Evolutionary conservation across 2,113 vertebrate genomes (phyloP).

Genomic region (Athene noctua): DNA sequence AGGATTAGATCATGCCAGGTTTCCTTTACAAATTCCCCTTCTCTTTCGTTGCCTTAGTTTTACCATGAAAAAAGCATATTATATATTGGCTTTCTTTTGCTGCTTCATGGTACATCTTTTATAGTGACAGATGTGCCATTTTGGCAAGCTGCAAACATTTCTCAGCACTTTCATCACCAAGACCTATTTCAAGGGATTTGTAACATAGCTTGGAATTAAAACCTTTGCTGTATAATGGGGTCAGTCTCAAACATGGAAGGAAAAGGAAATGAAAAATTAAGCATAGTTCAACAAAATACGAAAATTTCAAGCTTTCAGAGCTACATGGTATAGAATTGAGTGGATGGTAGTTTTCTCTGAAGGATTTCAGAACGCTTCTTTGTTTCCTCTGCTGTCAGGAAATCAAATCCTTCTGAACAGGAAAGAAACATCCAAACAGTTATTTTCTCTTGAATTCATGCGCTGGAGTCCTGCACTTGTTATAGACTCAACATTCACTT

Average conservation of each 20-base stretch:
- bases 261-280: background rate
- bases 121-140: background rate
- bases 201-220: background rate
- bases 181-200: background rate
- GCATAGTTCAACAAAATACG: fast-evolving
- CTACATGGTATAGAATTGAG: background rate
- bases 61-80: background rate
- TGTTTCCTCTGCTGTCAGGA: background rate
- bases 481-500: background rate
- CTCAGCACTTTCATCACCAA: background rate
- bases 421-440: background rate
- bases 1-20: background rate
- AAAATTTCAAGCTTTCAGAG: background rate
- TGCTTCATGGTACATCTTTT: background rate
- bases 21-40: background rate
- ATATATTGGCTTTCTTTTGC: background rate
- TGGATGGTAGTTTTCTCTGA: background rate
- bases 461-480: background rate
- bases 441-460: background rate
- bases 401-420: background rate
- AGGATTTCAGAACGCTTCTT: background rate
- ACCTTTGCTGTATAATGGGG: background rate
- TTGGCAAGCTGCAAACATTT: background rate
- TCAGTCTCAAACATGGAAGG: background rate
- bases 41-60: background rate